Evolutionary conservation across 2,888 invertebrate species (phyloP), one percentile per base, ranked within the genome.

Genomic region (Ditylenchus weischeri): DNA sequence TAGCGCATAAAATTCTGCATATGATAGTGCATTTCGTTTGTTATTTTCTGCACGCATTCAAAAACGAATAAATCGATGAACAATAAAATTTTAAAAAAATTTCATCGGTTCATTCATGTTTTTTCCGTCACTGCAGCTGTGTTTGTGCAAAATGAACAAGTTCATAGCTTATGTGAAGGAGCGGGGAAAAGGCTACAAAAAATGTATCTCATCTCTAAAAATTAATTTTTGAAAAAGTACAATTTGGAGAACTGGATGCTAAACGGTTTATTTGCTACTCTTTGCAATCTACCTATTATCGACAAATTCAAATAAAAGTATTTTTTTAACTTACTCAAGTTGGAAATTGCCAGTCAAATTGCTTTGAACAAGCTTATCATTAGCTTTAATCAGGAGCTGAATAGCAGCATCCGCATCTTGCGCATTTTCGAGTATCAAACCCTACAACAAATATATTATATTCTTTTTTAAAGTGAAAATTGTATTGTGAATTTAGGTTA

Each of bases 301-400:
- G 43, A 54, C 54, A 54, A 54, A 51, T 51, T n/a, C 7, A 21
- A 51, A 51, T 10, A 6, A 54, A 54, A 23, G 51, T 51, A 13
- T 21, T 23, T 51, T 21, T 54, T 7, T 15, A 2, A n/a, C 54
- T 54, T 54, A 54, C 54, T 1, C 21, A 23, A 54, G 54, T 29
- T 54, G 54, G 10, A 15, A 54, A 29, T 54, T 11, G 21, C 8
- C 10, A 11, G 54, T 54, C 54, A 54, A 11, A 7, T 54, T 54
- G 7, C 29, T 29, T 54, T n/a, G 21, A 21, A 54, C 15, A 23
- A 54, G 54, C 10, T 54, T 54, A 10, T 54, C 54, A 29, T 54
- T 54, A 2, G n/a, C n/a, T 29, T 54, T 54, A 18, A 18, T 21
- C 11, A 54, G 29, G 11, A 54, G n/a, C n/a, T 54, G 54, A 18